Conservation (phyloP, 2,797 vertebrate species). For the Leptodactylus fallax region DNA sequence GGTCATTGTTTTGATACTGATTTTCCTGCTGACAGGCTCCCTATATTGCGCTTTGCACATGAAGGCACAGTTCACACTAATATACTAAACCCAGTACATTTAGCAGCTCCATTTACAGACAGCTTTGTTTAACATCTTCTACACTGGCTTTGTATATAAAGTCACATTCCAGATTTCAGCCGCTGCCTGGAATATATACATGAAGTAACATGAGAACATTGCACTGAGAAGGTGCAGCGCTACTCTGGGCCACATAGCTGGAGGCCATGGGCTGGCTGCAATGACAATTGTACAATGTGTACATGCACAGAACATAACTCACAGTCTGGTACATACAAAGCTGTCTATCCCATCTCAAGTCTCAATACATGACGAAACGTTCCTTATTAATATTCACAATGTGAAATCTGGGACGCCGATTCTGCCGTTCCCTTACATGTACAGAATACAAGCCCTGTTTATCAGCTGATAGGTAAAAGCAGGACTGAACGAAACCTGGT, state of each 20-base stretch:
- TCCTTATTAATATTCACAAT: too few species aligned
- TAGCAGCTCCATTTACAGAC: background rate
- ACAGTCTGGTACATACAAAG: background rate
- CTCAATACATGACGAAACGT: too few species aligned
- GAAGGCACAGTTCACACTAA: background rate
- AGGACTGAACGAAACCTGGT: too few species aligned
- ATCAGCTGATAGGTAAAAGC: too few species aligned
- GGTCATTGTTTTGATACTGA: too few species aligned
- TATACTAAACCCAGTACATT: background rate
- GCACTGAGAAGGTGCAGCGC: background rate
- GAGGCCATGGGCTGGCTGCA: background rate
- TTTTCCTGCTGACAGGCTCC: too few species aligned
- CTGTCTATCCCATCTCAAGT: too few species aligned
- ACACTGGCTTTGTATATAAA: conserved; percentile 46
- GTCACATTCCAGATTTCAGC: conserved; percentile 37
- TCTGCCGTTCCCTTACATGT: too few species aligned
- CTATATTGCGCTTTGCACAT: too few species aligned
- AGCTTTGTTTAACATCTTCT: conserved; percentile 21
- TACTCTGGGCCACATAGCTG: background rate
- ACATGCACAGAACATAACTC: background rate
- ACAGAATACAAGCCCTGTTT: too few species aligned
- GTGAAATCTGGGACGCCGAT: too few species aligned
- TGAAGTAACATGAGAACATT: conserved; percentile 1
- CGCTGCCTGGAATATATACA: conserved; percentile 9
- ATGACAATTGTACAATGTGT: background rate